These are phyloP conservation scores for Chloroceryle aenea DNA, from an alignment of 2,113 vertebrate species.

Conservation along the genomic window DNA sequence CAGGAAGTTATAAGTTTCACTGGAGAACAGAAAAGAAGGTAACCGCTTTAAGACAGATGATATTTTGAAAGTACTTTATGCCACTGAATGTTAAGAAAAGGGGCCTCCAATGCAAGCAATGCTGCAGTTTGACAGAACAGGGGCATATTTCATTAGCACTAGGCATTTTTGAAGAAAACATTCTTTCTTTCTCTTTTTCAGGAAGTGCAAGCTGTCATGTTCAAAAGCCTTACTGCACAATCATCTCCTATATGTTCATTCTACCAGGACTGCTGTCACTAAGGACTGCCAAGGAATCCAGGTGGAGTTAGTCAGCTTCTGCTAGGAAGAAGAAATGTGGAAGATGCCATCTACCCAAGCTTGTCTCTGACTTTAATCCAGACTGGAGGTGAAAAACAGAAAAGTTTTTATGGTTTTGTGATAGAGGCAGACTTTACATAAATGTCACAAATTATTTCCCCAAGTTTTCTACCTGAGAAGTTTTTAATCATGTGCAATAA, in stretches of 20 bases:
- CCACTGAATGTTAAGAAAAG: neutral
- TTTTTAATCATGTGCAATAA: neutral
- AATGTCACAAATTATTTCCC: neutral
- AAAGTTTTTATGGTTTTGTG: neutral
- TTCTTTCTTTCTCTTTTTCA: neutral
- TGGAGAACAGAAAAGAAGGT: neutral
- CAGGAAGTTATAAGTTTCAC: neutral
- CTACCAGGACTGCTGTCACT: neutral
- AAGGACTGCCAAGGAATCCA: neutral
- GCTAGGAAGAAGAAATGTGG: neutral
- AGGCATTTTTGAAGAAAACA: neutral
- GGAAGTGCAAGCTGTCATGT: neutral
- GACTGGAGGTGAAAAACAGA: neutral
- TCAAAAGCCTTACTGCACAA: neutral
- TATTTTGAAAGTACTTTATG: neutral
- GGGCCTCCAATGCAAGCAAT: neutral
- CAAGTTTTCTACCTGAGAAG: neutral
- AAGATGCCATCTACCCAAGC: neutral
- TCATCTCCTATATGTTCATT: neutral
- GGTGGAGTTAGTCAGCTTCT: neutral
- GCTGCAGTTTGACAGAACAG: neutral
- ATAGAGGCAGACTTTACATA: neutral
- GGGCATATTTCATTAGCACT: neutral
- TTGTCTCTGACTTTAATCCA: neutral
- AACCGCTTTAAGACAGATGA: neutral